Percentiles rank a stretch among this genome's conserved stretches.
These are phyloP conservation scores for Lepus americanus DNA, from an alignment of 2,113 vertebrate genomes.

Conservation along the genomic window DNA sequence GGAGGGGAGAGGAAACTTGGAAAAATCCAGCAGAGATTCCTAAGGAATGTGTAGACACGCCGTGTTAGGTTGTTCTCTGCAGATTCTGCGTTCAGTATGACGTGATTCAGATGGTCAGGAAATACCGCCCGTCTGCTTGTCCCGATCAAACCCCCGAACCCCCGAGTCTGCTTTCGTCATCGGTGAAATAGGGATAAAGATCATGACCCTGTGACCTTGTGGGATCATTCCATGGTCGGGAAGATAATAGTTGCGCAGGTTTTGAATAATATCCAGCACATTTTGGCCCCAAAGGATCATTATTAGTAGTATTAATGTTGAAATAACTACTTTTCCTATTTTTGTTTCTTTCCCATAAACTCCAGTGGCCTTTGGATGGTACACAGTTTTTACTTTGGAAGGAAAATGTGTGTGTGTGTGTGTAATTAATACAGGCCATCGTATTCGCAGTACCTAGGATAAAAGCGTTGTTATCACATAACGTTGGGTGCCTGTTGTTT, in stretches of 20 bases:
- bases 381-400: slow-evolving; percentile 2
- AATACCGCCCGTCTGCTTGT: slow-evolving; percentile 43
- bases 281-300: slow-evolving; percentile 38
- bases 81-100: slow-evolving; percentile 18
- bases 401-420: slow-evolving; percentile 3
- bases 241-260: slow-evolving; percentile 65
- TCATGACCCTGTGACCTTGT: slow-evolving; percentile 15
- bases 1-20: slow-evolving; percentile 17
- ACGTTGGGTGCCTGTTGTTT: slow-evolving; percentile 84
- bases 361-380: slow-evolving; percentile 24
- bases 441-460: slow-evolving; percentile 41
- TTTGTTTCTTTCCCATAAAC: slow-evolving; percentile 66
- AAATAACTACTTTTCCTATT: slow-evolving; percentile 58
- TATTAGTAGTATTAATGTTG: slow-evolving; percentile 35
- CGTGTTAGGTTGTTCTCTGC: slow-evolving; percentile 24
- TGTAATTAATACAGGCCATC: neutral
- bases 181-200: slow-evolving; percentile 57
- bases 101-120: slow-evolving; percentile 35
- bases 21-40: slow-evolving; percentile 49
- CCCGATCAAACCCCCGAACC: slow-evolving; percentile 13
- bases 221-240: slow-evolving; percentile 56
- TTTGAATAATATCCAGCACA: neutral
- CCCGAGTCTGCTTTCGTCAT: slow-evolving; percentile 46
- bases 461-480: slow-evolving; percentile 80
- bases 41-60: slow-evolving; percentile 43